A percentile compares a stretch with the other conserved stretches of the same genome.
Evolutionary conservation across 2,888 invertebrate genomes (phyloP).

Genomic region (Allophyes oxyacanthae): DNA sequence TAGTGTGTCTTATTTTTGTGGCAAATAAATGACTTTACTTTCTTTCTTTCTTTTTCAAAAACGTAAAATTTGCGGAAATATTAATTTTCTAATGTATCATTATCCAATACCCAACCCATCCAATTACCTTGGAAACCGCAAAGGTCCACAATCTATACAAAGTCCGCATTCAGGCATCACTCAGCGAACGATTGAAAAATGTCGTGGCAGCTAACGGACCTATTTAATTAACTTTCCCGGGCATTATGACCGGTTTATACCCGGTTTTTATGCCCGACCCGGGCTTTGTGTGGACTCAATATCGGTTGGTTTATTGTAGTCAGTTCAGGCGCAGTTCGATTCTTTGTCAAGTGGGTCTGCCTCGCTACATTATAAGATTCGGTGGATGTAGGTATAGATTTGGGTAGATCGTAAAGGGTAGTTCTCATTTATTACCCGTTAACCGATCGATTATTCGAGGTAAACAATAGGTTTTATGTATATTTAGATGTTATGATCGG

Average conservation of each 20-base stretch:
- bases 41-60: too few species aligned
- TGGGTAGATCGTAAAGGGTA: constrained; percentile 44
- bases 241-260: constrained; percentile 79
- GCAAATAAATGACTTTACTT: too few species aligned
- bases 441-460: constrained; percentile 49
- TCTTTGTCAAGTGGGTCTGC: constrained; percentile 69
- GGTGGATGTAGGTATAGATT: constrained; percentile 47
- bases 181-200: constrained; percentile 76
- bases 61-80: too few species aligned
- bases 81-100: too few species aligned
- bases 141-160: constrained; percentile 25
- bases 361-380: constrained; percentile 47
- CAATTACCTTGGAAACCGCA: constrained; percentile 40
- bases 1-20: too few species aligned
- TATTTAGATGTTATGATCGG: constrained; percentile 9
- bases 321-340: constrained; percentile 58
- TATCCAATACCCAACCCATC: neutral
- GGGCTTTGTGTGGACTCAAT: constrained; percentile 82
- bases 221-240: constrained; percentile 82
- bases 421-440: constrained; percentile 50
- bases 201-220: constrained; percentile 70
- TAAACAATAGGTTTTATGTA: constrained; percentile 53
- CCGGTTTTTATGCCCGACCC: constrained; percentile 75
- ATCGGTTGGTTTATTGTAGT: constrained; percentile 79
- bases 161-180: constrained; percentile 55